Evolutionary conservation across 2,888 invertebrate genomes (phyloP).

Genomic region (Aphodius sticticus): DNA sequence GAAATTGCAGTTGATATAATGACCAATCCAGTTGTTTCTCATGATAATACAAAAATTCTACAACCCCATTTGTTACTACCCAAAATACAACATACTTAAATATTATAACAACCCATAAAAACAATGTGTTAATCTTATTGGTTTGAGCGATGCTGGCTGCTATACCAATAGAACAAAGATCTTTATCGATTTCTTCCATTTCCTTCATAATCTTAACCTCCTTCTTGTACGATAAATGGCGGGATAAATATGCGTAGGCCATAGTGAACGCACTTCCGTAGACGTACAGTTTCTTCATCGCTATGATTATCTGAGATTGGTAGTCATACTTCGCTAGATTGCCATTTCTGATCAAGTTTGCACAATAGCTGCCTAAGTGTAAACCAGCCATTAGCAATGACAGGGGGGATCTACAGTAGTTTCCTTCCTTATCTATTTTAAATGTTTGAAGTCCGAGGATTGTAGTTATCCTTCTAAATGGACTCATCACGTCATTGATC

Average conservation of each 20-base stretch:
- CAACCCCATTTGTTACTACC: background rate
- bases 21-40: background rate
- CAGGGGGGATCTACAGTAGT: background rate
- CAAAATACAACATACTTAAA: background rate
- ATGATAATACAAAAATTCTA: background rate
- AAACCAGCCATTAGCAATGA: background rate
- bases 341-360: background rate
- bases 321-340: background rate
- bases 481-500: too few species aligned
- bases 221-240: background rate
- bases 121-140: background rate
- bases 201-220: background rate
- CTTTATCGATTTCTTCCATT: background rate
- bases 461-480: too few species aligned
- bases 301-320: background rate
- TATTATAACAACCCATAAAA: background rate
- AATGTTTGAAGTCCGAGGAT: too few species aligned
- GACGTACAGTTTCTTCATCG: background rate
- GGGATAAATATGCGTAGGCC: background rate
- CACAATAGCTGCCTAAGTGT: background rate
- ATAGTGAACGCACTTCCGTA: background rate
- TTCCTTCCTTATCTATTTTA: too few species aligned
- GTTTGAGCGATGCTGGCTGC: background rate
- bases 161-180: background rate
- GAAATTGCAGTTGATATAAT: conserved; percentile 4